Evolutionary conservation across 1,140 invertebrate genomes (phyloP).

Genomic region (Bradysia coprophila): DNA sequence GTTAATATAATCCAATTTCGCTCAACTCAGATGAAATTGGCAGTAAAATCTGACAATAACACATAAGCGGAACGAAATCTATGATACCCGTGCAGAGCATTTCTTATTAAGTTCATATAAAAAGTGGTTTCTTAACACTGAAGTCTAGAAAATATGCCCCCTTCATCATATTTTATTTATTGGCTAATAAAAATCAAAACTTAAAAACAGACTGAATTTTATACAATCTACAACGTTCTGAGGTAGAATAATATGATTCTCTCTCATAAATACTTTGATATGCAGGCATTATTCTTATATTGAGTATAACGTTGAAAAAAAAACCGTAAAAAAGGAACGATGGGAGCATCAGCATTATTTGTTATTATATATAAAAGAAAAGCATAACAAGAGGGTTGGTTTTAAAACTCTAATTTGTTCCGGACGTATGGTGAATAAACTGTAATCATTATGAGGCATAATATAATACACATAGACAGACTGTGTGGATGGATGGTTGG

Average conservation of each 20-base stretch:
- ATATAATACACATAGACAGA: background rate
- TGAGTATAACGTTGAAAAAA: too few species aligned
- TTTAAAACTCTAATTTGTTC: constrained; percentile 1
- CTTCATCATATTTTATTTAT: background rate
- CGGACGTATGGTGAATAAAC: constrained; percentile 1
- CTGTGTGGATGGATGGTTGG: too few species aligned
- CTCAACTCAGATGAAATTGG: too few species aligned
- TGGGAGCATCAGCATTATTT: background rate
- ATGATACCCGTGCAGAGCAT: background rate
- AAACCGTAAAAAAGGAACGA: background rate
- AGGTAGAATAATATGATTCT: too few species aligned
- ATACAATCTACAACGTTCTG: too few species aligned
- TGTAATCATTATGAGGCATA: background rate
- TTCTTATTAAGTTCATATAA: background rate
- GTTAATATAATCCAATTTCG: too few species aligned
- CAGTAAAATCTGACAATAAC: too few species aligned
- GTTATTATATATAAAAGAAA: background rate
- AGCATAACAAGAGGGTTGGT: background rate
- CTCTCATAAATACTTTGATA: too few species aligned
- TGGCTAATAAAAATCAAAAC: background rate
- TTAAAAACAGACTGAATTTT: background rate
- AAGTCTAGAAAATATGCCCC: background rate
- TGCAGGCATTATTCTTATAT: too few species aligned
- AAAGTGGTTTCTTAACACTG: background rate
- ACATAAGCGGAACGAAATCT: too few species aligned